A percentile compares a stretch with the other conserved stretches of the same genome.
phyloP scores from a whole-genome alignment of 2,888 invertebrate genomes.

The Ariolimax columbianus region DNA sequence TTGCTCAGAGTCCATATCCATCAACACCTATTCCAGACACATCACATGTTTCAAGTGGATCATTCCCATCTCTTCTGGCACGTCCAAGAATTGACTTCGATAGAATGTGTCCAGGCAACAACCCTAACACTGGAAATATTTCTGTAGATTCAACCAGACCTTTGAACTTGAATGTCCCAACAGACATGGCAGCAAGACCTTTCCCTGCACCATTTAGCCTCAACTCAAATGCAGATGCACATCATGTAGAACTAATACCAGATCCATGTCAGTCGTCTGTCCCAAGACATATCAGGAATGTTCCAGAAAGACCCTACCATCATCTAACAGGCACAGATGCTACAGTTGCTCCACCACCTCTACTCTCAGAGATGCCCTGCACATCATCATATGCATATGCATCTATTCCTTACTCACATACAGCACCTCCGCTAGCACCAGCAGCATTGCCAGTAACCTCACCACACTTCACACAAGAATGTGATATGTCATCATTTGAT shows the following conservation, averaged over 20 bases:
- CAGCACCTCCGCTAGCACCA: slow-evolving; percentile 36
- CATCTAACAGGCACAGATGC: neutral
- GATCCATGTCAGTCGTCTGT: neutral
- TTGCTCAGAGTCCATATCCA: neutral
- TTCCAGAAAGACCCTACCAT: slow-evolving; percentile 30
- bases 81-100: neutral
- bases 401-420: slow-evolving; percentile 27
- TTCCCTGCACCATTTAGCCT: neutral
- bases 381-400: slow-evolving; percentile 32
- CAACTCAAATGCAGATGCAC: neutral
- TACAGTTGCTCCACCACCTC: slow-evolving; percentile 10
- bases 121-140: neutral
- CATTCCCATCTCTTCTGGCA: neutral
- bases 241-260: slow-evolving; percentile 15
- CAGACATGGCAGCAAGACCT: slow-evolving; percentile 5
- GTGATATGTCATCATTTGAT: slow-evolving; percentile 18
- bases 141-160: slow-evolving; percentile 5
- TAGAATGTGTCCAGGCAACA: neutral
- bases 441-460: slow-evolving; percentile 20
- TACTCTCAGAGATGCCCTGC: slow-evolving; percentile 29
- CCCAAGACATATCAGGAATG: slow-evolving; percentile 5
- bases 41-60: neutral
- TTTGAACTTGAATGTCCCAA: neutral
- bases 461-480: slow-evolving; percentile 3
- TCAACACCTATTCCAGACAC: slow-evolving; percentile 20